Evolutionary conservation across 2,797 vertebrate species (phyloP).

Genomic region (Anguilla anguilla): DNA sequence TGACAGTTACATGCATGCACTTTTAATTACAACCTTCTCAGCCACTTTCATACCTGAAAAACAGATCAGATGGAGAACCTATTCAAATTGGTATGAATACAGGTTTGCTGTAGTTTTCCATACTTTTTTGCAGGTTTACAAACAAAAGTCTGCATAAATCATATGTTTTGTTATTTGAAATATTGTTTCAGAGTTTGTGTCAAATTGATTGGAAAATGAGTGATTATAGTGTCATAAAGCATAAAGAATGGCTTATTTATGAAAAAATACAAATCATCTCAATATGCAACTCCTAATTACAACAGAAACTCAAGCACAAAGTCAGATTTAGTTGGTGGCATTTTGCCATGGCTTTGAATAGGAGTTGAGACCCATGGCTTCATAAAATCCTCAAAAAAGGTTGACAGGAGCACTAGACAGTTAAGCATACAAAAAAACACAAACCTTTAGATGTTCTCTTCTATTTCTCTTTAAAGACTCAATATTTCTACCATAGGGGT

Average conservation of each 20-base stretch:
- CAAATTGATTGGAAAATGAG: too few species aligned
- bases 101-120: not conserved
- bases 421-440: not conserved
- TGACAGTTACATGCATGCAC: not conserved
- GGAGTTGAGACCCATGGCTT: not conserved
- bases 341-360: not conserved
- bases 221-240: too few species aligned
- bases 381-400: not conserved
- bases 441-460: not conserved
- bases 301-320: not conserved
- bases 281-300: not conserved
- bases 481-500: slow-evolving; percentile 9
- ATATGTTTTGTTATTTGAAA: not conserved
- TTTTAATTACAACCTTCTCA: not conserved
- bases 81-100: not conserved
- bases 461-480: not conserved
- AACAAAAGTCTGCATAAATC: not conserved
- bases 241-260: too few species aligned
- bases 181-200: too few species aligned
- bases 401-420: not conserved
- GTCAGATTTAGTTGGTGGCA: not conserved
- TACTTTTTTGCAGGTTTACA: too few species aligned
- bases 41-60: not conserved
- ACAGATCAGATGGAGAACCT: not conserved
- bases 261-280: not conserved